These are phyloP conservation scores for Oegoconia quadripuncta DNA, from an alignment of 2,888 invertebrate species.

Conservation along the genomic window DNA sequence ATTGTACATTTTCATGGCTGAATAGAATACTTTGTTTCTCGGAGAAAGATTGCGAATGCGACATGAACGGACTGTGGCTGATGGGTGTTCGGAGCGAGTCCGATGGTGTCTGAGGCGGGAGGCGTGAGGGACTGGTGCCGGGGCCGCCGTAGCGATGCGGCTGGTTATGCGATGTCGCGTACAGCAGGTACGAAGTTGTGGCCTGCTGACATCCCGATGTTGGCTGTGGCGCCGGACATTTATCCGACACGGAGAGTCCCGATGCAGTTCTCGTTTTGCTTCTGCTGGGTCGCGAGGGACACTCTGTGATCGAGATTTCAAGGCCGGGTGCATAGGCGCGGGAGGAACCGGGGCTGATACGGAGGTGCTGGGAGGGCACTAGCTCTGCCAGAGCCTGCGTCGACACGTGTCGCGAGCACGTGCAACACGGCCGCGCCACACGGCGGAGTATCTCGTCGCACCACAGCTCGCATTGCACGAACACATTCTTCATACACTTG, in stretches of 20 bases:
- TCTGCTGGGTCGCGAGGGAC: conserved; percentile 28
- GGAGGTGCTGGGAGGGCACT: conserved; percentile 29
- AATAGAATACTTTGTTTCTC: no score
- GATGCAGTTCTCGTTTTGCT: no score
- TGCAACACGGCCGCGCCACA: conserved; percentile 53
- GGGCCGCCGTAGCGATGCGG: conserved; percentile 4
- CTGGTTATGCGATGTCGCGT: conserved; percentile 28
- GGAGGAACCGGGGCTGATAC: conserved; percentile 28
- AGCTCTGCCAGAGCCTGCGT: conserved; percentile 43
- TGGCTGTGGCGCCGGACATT: no score
- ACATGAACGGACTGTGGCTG: no score
- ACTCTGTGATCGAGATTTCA: conserved; percentile 42
- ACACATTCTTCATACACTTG: conserved; percentile 67
- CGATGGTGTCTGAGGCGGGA: no score
- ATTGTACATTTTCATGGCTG: no score
- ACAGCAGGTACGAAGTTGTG: conserved; percentile 39
- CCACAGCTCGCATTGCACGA: conserved; percentile 68
- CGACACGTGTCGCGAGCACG: conserved; percentile 54
- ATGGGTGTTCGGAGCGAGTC: no score
- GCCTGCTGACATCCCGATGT: conserved; percentile 30
- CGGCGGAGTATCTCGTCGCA: conserved; percentile 61
- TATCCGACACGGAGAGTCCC: no score
- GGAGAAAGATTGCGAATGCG: no score
- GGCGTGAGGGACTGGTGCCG: no score
- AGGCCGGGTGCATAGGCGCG: conserved; percentile 37